These are phyloP conservation scores for Malaclemys terrapin DNA, from an alignment of 2,113 vertebrate species.

Conservation along the genomic window DNA sequence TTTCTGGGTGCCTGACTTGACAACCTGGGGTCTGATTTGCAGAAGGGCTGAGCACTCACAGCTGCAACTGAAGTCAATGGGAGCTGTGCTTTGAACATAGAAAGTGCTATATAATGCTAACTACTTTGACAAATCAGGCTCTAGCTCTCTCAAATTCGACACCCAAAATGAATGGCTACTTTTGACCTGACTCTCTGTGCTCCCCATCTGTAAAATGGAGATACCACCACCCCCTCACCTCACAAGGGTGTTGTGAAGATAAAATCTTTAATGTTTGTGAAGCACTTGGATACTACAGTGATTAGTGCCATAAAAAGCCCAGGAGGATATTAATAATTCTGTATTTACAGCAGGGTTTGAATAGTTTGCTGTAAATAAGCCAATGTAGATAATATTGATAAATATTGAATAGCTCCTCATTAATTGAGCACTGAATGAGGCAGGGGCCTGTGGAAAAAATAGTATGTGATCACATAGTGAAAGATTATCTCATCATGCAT, in stretches of 20 bases:
- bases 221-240: background rate
- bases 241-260: background rate
- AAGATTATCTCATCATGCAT: background rate
- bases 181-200: background rate
- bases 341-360: background rate
- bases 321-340: background rate
- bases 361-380: background rate
- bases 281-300: fast-evolving
- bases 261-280: background rate
- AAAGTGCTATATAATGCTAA: background rate
- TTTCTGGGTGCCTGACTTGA: background rate
- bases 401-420: background rate
- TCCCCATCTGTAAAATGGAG: background rate
- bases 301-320: background rate
- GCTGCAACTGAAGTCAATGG: background rate
- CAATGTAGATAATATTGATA: background rate
- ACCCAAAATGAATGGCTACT: background rate
- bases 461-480: background rate
- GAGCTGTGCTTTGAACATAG: background rate
- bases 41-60: background rate
- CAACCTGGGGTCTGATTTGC: background rate
- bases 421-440: background rate
- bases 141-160: background rate
- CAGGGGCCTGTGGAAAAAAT: background rate
- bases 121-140: background rate